These are phyloP conservation scores for Pholis gunnellus DNA, from an alignment of 2,113 vertebrate genomes.

Conservation along the genomic window DNA sequence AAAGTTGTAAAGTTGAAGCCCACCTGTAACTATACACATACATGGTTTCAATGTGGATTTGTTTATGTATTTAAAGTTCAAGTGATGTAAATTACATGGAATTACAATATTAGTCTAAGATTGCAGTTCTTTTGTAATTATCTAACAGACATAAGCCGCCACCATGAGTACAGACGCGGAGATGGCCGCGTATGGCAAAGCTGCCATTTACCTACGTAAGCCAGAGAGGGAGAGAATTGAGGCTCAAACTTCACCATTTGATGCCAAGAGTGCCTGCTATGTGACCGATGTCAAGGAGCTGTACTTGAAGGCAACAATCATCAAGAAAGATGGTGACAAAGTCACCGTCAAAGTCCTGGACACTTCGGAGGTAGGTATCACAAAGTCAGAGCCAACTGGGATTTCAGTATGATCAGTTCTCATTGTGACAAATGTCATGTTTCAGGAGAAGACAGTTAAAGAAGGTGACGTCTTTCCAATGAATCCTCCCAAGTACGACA, in stretches of 20 bases:
- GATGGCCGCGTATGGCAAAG: slow-evolving; percentile 76
- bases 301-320: slow-evolving; percentile 64
- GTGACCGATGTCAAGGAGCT: slow-evolving; percentile 63
- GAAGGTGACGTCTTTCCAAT: slow-evolving; percentile 70
- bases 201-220: slow-evolving; percentile 74
- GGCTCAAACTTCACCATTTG: slow-evolving; percentile 71
- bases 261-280: slow-evolving; percentile 74
- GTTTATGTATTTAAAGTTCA: not conserved
- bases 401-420: slow-evolving; percentile 8
- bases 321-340: slow-evolving; percentile 69
- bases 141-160: slow-evolving; percentile 27
- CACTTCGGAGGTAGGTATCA: slow-evolving; percentile 55
- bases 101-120: too few relatives aligned
- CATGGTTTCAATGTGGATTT: not conserved
- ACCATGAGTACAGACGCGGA: slow-evolving; percentile 76
- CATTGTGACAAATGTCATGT: slow-evolving; percentile 13
- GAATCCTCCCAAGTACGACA: slow-evolving; percentile 82
- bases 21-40: not conserved
- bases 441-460: slow-evolving; percentile 74
- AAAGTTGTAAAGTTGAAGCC: not conserved
- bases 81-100: not conserved
- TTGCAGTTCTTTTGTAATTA: too few relatives aligned
- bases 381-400: not conserved
- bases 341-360: slow-evolving; percentile 64
- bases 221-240: slow-evolving; percentile 76